Evolutionary conservation across 2,797 vertebrate species (phyloP).

Genomic region (Brotula barbata): DNA sequence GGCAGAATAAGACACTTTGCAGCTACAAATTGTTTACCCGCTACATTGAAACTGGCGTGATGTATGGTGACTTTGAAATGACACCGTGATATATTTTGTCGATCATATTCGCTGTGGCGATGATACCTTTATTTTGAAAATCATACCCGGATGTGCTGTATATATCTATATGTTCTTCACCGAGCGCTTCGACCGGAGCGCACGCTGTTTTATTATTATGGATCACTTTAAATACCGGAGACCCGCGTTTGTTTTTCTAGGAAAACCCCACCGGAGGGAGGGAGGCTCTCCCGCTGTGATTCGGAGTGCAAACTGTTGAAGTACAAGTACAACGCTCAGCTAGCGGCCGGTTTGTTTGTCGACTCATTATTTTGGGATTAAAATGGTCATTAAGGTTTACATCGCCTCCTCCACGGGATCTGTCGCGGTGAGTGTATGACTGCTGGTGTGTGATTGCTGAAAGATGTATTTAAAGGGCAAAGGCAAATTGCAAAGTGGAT

Average conservation of each 20-base stretch:
- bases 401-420: constrained; percentile 87
- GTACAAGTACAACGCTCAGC: neutral
- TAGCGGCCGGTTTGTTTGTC: constrained; percentile 8
- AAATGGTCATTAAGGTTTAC: constrained; percentile 90
- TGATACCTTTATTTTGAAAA: constrained; percentile 53
- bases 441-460: constrained; percentile 1
- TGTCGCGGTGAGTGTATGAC: constrained; percentile 82
- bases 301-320: neutral
- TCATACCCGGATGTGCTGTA: constrained; percentile 21
- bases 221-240: constrained; percentile 36
- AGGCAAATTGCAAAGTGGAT: neutral
- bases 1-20: no score
- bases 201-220: constrained; percentile 42
- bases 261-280: neutral
- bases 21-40: no score
- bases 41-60: no score
- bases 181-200: constrained; percentile 11
- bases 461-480: neutral
- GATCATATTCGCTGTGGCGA: no score
- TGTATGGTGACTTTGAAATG: no score
- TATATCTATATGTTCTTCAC: neutral
- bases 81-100: no score
- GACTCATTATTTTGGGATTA: constrained; percentile 58
- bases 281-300: neutral
- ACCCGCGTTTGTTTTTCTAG: constrained; percentile 9